Conservation (phyloP, 2,888 invertebrate species). For the Rhorus exstirpatorius region DNA sequence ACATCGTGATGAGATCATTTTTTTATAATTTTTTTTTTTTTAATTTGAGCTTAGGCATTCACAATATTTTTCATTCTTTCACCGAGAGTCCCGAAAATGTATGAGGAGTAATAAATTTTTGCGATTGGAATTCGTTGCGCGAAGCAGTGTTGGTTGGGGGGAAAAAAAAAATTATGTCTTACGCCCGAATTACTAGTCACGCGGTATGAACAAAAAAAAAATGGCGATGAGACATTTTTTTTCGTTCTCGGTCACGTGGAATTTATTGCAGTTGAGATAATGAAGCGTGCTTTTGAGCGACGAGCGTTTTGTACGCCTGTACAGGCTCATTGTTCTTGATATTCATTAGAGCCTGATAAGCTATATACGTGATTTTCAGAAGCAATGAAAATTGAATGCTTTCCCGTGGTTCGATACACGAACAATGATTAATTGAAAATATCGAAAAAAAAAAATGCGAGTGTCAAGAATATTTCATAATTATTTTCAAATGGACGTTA, state of each 20-base stretch:
- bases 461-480: too few species aligned
- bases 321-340: conserved; percentile 7
- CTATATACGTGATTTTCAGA: too few species aligned
- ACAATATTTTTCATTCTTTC: neutral
- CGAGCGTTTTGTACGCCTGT: conserved; percentile 28
- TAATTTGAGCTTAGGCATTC: neutral
- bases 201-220: conserved; percentile 26
- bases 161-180: neutral
- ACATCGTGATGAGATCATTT: too few species aligned
- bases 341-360: neutral
- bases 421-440: too few species aligned
- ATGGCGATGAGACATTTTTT: conserved; percentile 10
- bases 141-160: neutral
- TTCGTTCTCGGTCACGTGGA: conserved; percentile 13
- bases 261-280: conserved; percentile 51
- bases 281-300: conserved; percentile 13
- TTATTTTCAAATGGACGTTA: too few species aligned
- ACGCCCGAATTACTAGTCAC: conserved; percentile 14
- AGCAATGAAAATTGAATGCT: too few species aligned
- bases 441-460: too few species aligned
- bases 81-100: conserved; percentile 1
- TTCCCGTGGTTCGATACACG: too few species aligned
- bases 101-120: neutral
- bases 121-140: neutral
- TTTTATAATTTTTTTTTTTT: too few species aligned